Percentiles rank a stretch among this genome's conserved stretches.
These are phyloP conservation scores for Phanerotoma sp. DNA, from an alignment of 2,888 invertebrate species.

Conservation along the genomic window DNA sequence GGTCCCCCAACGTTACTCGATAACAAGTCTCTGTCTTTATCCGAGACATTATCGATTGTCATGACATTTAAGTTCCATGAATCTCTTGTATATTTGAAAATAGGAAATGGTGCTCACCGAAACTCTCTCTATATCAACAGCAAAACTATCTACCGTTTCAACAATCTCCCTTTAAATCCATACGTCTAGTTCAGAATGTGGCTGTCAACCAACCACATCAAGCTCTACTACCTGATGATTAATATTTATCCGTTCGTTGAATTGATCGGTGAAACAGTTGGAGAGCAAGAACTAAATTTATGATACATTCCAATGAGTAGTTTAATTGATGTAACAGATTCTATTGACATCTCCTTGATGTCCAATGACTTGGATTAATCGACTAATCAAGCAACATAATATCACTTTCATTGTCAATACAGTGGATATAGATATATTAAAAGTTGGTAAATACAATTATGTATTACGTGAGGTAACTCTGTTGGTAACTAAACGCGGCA, in stretches of 20 bases:
- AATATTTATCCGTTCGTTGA: slow-evolving; percentile 4
- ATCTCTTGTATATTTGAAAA: slow-evolving; percentile 1
- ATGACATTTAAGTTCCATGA: slow-evolving; percentile 30
- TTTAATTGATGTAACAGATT: slow-evolving; percentile 8
- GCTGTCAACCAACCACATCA: slow-evolving; percentile 8
- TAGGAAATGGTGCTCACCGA: background rate
- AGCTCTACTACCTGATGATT: slow-evolving; percentile 13
- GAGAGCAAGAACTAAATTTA: slow-evolving; percentile 6
- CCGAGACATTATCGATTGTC: slow-evolving; percentile 52
- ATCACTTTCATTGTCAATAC: background rate
- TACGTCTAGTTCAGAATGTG: slow-evolving; percentile 4
- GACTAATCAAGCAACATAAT: background rate
- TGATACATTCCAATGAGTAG: slow-evolving; percentile 2
- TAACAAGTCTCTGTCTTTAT: too few relatives aligned
- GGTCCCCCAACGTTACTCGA: too few relatives aligned
- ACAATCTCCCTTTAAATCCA: slow-evolving; percentile 7
- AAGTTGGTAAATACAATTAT: too few relatives aligned
- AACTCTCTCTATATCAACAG: slow-evolving; percentile 2
- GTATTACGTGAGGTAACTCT: too few relatives aligned
- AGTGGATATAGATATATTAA: background rate
- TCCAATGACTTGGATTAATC: slow-evolving; percentile 1
- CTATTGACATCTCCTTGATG: background rate
- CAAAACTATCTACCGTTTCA: background rate
- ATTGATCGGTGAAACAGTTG: background rate
- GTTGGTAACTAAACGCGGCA: too few relatives aligned